phyloP scores from a whole-genome alignment of 1,140 invertebrate genomes.

The Bombus soroeensis region DNA sequence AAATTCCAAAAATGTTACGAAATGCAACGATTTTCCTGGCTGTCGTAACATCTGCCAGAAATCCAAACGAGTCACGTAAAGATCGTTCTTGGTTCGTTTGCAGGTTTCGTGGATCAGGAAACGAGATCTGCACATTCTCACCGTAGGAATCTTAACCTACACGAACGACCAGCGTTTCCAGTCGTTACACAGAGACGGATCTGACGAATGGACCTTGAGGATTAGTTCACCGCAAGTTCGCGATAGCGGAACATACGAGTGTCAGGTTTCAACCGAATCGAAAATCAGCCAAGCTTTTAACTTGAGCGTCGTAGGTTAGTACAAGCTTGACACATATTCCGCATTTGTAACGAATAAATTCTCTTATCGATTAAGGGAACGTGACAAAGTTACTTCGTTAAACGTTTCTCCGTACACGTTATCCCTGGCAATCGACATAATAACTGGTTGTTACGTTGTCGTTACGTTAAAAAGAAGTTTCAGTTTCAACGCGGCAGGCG shows the following conservation, averaged over 20 bases:
- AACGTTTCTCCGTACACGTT: too few relatives aligned
- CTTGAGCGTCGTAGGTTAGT: constrained; percentile 92
- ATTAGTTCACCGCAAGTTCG: constrained; percentile 90
- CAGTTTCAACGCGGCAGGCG: too few relatives aligned
- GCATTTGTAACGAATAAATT: background rate
- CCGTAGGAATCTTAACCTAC: constrained; percentile 89
- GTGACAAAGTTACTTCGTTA: too few relatives aligned
- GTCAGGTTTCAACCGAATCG: constrained; percentile 93
- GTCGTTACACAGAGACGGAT: constrained; percentile 91
- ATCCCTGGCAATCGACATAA: too few relatives aligned
- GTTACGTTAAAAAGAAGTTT: too few relatives aligned
- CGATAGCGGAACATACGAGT: constrained; percentile 91
- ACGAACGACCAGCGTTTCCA: constrained; percentile 90
- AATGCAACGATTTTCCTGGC: too few relatives aligned
- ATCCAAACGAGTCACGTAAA: background rate
- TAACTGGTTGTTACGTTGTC: too few relatives aligned
- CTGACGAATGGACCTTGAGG: constrained; percentile 94
- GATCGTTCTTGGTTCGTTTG: constrained; percentile 35
- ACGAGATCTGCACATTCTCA: constrained; percentile 89
- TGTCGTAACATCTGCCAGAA: too few relatives aligned
- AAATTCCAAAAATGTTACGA: too few relatives aligned
- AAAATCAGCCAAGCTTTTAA: constrained; percentile 92
- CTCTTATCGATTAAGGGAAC: background rate
- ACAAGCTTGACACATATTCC: background rate
- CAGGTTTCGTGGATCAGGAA: constrained; percentile 91